Percentiles rank a stretch among this genome's conserved stretches.
These are phyloP conservation scores for Condylura cristata DNA, from an alignment of 2,113 vertebrate species.

Conservation along the genomic window DNA sequence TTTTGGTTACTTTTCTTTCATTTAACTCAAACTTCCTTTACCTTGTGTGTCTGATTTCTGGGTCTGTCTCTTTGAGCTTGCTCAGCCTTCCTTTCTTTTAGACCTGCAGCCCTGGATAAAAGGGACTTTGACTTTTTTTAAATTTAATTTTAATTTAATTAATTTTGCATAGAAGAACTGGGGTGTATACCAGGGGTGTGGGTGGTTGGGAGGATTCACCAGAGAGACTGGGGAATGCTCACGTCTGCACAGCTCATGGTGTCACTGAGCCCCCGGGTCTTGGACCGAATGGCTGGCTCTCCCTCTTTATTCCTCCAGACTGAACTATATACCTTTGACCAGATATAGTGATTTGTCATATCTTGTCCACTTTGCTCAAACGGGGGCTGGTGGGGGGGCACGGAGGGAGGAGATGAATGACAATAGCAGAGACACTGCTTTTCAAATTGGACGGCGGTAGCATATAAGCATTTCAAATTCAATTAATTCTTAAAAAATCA, in stretches of 20 bases:
- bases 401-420: not conserved
- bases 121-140: too few species aligned
- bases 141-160: too few species aligned
- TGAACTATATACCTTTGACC: not conserved
- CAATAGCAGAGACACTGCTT: not conserved
- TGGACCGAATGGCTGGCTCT: not conserved
- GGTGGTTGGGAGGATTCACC: too few species aligned
- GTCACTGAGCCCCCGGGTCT: not conserved
- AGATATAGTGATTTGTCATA: not conserved
- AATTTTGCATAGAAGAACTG: too few species aligned
- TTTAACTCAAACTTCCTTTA: not conserved
- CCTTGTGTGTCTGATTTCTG: not conserved
- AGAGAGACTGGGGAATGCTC: too few species aligned
- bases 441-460: not conserved
- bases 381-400: too few species aligned
- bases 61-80: not conserved
- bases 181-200: too few species aligned
- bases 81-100: not conserved
- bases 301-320: not conserved
- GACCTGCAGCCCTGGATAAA: not conserved
- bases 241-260: not conserved
- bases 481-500: not conserved
- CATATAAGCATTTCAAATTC: not conserved
- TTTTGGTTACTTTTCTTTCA: not conserved
- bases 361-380: not conserved